phyloP scores from a whole-genome alignment of 2,113 vertebrate genomes.

The Salvelinus fontinalis region DNA sequence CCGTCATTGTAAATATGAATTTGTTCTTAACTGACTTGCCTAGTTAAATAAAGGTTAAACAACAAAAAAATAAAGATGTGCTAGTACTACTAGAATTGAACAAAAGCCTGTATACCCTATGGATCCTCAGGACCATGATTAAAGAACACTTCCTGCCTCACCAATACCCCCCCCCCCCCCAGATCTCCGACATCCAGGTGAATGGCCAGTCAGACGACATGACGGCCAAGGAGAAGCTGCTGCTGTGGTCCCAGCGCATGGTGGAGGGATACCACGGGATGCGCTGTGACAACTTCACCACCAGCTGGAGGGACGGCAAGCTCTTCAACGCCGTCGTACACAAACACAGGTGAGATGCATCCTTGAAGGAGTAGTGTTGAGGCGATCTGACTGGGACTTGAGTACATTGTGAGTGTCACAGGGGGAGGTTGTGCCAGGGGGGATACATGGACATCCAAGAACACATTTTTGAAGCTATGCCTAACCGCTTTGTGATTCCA shows the following conservation, averaged over 20 bases:
- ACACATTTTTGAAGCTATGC: slow-evolving; percentile 6
- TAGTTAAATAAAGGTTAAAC: no score
- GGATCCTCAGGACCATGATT: no score
- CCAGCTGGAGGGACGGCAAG: slow-evolving; percentile 90
- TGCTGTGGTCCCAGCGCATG: slow-evolving; percentile 96
- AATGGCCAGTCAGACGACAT: slow-evolving; percentile 95
- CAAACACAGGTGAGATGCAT: slow-evolving; percentile 83
- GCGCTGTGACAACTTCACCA: slow-evolving; percentile 94
- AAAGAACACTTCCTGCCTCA: not conserved
- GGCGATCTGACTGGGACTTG: not conserved
- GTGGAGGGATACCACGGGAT: slow-evolving; percentile 89
- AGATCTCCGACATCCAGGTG: slow-evolving; percentile 99
- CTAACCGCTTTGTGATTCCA: not conserved
- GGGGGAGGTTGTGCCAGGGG: not conserved
- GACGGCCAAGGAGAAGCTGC: slow-evolving; percentile 96
- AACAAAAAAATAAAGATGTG: no score
- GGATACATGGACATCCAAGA: not conserved
- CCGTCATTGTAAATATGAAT: no score
- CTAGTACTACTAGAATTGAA: no score
- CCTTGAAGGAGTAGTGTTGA: no score
- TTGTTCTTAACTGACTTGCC: no score
- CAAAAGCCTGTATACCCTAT: no score
- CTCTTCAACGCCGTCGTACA: slow-evolving; percentile 96
- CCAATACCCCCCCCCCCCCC: slow-evolving; percentile 17
- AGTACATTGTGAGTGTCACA: not conserved